Evolutionary conservation across 92 coral and sea anemone species (phyloP).

Genomic region (Parazoanthus darwini): DNA sequence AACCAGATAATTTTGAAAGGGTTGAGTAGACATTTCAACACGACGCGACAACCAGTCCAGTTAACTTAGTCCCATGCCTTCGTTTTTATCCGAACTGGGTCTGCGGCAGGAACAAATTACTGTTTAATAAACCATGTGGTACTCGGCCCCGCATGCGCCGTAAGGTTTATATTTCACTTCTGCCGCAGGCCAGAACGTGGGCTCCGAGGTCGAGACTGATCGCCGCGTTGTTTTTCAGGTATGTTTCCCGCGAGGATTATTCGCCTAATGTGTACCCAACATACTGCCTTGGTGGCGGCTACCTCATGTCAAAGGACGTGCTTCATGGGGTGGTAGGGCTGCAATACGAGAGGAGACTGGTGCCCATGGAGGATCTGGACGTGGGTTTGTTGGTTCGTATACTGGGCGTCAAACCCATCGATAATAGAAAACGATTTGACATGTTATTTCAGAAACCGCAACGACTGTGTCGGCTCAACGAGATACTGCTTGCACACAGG

Average conservation of each 20-base stretch:
- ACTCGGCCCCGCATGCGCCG: no score
- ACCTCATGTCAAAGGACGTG: slow-evolving; percentile 37
- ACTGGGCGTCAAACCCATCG: slow-evolving; percentile 32
- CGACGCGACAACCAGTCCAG: no score
- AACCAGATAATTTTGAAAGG: no score
- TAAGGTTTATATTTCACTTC: no score
- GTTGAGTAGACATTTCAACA: no score
- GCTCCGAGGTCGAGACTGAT: neutral
- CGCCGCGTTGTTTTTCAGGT: slow-evolving; percentile 20
- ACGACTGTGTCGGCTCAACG: neutral
- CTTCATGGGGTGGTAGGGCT: slow-evolving; percentile 17
- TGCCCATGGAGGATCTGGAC: slow-evolving; percentile 44
- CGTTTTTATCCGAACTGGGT: no score
- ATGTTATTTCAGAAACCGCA: neutral
- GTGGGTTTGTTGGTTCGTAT: slow-evolving; percentile 34
- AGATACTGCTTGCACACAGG: neutral
- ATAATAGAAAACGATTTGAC: slow-evolving; percentile 39
- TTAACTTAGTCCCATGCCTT: no score
- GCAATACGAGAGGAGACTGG: slow-evolving; percentile 9
- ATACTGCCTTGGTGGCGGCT: slow-evolving; percentile 48
- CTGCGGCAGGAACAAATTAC: no score
- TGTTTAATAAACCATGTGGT: no score
- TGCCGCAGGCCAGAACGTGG: no score
- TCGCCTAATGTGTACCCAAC: slow-evolving; percentile 39
- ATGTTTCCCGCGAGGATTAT: slow-evolving; percentile 49